These are phyloP conservation scores for Coenonympha glycerion DNA, from an alignment of 2,888 invertebrate genomes.

Conservation along the genomic window DNA sequence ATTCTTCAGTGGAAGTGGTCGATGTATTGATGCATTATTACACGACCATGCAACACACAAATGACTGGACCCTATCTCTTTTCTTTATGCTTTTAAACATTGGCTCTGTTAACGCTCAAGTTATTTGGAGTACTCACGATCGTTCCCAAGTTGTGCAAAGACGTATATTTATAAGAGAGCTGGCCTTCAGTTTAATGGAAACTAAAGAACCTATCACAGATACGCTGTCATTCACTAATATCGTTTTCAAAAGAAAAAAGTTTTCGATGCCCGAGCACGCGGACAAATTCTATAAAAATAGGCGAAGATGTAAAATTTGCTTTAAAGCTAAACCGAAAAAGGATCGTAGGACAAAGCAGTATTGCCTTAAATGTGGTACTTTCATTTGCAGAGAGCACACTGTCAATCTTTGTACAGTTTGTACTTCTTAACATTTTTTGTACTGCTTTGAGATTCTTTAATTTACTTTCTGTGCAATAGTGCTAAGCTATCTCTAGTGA, in stretches of 20 bases:
- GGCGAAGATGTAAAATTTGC: conserved; percentile 53
- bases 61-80: conserved; percentile 61
- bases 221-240: conserved; percentile 21
- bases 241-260: conserved; percentile 30
- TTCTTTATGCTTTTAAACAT: conserved; percentile 64
- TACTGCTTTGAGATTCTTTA: neutral
- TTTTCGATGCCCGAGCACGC: conserved; percentile 22
- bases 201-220: conserved; percentile 28
- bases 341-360: conserved; percentile 55
- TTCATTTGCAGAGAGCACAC: conserved; percentile 62
- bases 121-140: conserved; percentile 54
- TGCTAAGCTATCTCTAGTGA: neutral
- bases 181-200: conserved; percentile 52
- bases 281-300: conserved; percentile 33
- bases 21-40: conserved; percentile 67
- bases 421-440: conserved; percentile 28
- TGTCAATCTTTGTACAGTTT: conserved; percentile 48
- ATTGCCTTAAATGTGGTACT: conserved; percentile 53
- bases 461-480: neutral
- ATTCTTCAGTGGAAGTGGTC: conserved; percentile 55
- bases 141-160: conserved; percentile 40
- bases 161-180: conserved; percentile 53
- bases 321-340: conserved; percentile 44
- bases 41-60: conserved; percentile 62
- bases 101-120: conserved; percentile 64